Conservation (phyloP, 2,113 vertebrate genomes). For the Nibea albiflora region DNA sequence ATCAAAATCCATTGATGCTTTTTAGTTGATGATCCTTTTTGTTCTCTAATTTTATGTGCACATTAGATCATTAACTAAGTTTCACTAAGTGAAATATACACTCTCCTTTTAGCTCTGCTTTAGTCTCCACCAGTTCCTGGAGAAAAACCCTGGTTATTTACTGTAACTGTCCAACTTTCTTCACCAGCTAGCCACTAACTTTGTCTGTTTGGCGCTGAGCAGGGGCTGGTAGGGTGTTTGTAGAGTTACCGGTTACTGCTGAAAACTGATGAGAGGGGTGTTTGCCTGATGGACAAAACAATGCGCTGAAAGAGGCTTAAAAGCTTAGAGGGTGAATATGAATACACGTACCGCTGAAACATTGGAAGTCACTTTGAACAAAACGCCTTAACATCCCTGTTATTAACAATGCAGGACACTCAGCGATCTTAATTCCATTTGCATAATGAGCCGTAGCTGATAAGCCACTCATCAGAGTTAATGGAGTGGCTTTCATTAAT, state of each 20-base stretch:
- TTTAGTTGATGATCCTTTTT: neutral
- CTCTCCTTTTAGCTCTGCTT: neutral
- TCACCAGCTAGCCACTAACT: neutral
- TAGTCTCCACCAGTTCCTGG: neutral
- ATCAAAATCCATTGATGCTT: constrained; percentile 1
- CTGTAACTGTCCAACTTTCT: neutral
- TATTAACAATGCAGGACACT: constrained; percentile 77
- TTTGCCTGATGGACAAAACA: neutral
- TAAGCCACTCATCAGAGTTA: constrained; percentile 86
- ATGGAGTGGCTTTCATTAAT: constrained; percentile 87
- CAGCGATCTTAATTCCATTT: constrained; percentile 84
- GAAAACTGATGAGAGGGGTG: neutral
- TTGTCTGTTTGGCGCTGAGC: neutral
- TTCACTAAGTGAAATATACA: neutral
- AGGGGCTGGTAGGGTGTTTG: no score
- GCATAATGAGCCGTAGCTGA: constrained; percentile 85
- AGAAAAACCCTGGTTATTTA: neutral
- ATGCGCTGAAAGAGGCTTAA: neutral
- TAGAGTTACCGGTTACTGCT: neutral
- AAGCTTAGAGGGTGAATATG: neutral
- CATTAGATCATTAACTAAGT: neutral
- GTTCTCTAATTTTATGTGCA: neutral
- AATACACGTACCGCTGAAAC: neutral
- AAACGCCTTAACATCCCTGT: constrained; percentile 71
- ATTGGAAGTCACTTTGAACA: constrained; percentile 69